Evolutionary conservation across 2,888 invertebrate genomes (phyloP), one percentile per base, ranked within the genome.

Genomic region (Trichopria drosophilae): DNA sequence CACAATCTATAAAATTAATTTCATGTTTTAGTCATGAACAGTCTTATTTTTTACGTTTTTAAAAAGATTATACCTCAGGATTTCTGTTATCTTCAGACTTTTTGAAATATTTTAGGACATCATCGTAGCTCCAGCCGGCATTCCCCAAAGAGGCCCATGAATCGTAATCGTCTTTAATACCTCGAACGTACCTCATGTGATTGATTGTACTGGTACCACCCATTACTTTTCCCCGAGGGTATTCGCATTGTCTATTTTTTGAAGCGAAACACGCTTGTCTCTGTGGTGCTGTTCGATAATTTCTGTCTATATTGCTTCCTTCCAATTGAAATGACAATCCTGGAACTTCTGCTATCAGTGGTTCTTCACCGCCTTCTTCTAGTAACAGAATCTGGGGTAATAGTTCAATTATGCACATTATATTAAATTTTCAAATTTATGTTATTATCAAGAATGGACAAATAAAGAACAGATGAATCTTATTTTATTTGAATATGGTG

Each of bases 181-280:
- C 37, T 26, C 51, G 39, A 2, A 36, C 41, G n/a, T 44, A 49
- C 7, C 36, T 10, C 44, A 44, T 49, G 6, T 35, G 24, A 31
- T 53, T 40, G 13, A 53, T 13, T 6, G 28, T 9, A 13, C 53
- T 53, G 2, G 39, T 34, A 6, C 49, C 53, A 32, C 49, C 53
- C 49, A 53, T 41, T 19, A 45, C 58, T 35, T 41, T 49, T 4
- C 49, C 53, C 6, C 86, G 80, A 0, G 87, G 86, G 81, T 86
- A 83, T 60, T 80, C 84, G 64, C 88, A 86, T 77, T 77, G 86
- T 86, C 86, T 66, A 86, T 86, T 13, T 85, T 81, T 61, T 77
- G 32, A 22, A 28, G 39, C 15, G 19, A 20, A 13, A 26, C 51
- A 34, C 22, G 35, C n/a, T 3, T 29, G 13, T 3, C 35, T 9